Base-by-base conservation (phyloP, 2,888 invertebrate species). In the Lacanobia wlatinum region DNA sequence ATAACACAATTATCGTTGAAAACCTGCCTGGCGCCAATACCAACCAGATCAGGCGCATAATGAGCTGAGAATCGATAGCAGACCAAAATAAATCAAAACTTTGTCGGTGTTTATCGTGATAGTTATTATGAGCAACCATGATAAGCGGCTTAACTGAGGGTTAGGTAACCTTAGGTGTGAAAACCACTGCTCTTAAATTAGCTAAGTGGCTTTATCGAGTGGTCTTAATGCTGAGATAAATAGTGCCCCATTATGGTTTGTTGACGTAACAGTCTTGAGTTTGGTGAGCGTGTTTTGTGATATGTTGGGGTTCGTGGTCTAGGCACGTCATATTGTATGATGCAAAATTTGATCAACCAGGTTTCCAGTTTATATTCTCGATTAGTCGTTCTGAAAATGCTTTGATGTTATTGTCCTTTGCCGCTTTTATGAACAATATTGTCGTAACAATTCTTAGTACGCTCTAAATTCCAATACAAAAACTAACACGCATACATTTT, bases 191-290 rank as follows among this genome's bases (percentile, higher is more conserved):
- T 89, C 88, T 88, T 91, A 90, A 91, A 92, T 92, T 89, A 90
- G 88, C 91, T 89, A 89, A 91, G 92, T 91, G 89, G 91, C 91
- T 91, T 89, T 92, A 93, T 92, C 91, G 88, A 87, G 78, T 81
- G 78, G 79, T 82, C 84, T 66, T 90, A 89, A 89, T 84, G 85
- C 87, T 80, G 80, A 78, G 88, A 90, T 89, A 90, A 92, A 91
- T 91, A 87, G 83, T 75, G 68, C 52, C 28, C 85, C 80, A 87
- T 89, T 90, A 87, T 78, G 75, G 75, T 71, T 78, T 78, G 75
- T 66, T 69, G 67, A 76, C 69, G 70, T 66, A 73, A 59, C 84
- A 62, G 66, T 75, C 9, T 23, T 18, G n/a, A 52, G 70, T 72
- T 77, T 23, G 34, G 64, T 40, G 50, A 82, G 60, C 83, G 55